Evolutionary conservation across 2,888 invertebrate genomes (phyloP), one percentile per base, ranked within the genome.

Genomic region (Thereva nobilitata): DNA sequence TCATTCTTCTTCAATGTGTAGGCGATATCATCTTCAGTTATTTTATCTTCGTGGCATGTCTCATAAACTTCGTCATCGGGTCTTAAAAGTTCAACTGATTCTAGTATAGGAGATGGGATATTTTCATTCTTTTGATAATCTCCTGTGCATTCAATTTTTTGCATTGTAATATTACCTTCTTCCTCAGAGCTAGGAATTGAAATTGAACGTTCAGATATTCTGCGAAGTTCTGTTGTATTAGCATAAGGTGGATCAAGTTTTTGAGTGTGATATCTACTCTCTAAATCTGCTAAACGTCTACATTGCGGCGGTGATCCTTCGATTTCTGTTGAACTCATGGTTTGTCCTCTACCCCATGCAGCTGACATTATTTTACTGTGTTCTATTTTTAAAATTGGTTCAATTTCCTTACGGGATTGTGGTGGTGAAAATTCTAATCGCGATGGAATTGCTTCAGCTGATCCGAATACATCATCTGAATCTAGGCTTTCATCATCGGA

Each of bases 101-200:
- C 86, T 55, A 86, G 77, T 72, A 86, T 86, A 0, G 87, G 86
- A 2, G 86, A 86, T 0, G 86, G 86, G 71, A 87, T 86, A 72
- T 86, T 86, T 75, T 87, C 86, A 72, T 84, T 86, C 63, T 79
- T 76, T 71, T 82, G 81, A 75, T 86, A 87, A 71, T 86, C 86
- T 80, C 86, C 86, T 35, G 85, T 83, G 5, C 85, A 84, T 72
- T 83, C 84, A 71, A 86, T 76, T 68, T 87, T 87, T 3, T 83
- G 76, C 10, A 83, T 80, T 72, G 86, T 86, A 34, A 86, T 81
- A 71, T 86, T 85, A n/a, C 87, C 82, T 72, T 89, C 89, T 72
- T 89, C 89, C 76, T 89, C 89, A 0, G 89, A 89, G 71, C 89
- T 89, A 5, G 89, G 89, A 72, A 90, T 89, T 0, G 89, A 89